Conservation (phyloP, 1,140 invertebrate genomes). For the Saccostrea glomerata region DNA sequence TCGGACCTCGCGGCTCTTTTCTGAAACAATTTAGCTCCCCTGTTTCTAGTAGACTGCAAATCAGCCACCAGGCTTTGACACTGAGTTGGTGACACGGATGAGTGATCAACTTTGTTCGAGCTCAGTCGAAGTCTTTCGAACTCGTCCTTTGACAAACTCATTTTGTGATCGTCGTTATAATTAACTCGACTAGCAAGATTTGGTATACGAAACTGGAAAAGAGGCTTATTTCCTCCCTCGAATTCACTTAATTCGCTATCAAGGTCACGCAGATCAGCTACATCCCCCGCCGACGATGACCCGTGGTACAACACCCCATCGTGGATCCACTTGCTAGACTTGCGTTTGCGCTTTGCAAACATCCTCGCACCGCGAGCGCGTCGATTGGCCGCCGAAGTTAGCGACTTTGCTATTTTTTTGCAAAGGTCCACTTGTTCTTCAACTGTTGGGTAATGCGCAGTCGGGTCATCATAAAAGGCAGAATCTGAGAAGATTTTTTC, state of each 20-base stretch:
- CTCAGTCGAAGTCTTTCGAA: slow-evolving; percentile 66
- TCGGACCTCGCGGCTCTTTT: slow-evolving; percentile 91
- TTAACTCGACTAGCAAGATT: slow-evolving; percentile 63
- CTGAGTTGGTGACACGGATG: slow-evolving; percentile 62
- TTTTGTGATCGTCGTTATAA: slow-evolving; percentile 61
- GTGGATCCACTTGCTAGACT: slow-evolving; percentile 96
- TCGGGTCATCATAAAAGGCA: slow-evolving; percentile 90
- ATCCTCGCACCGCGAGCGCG: slow-evolving; percentile 95
- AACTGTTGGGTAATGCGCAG: slow-evolving; percentile 92
- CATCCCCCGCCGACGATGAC: slow-evolving; percentile 62
- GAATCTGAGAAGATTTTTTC: slow-evolving; percentile 95
- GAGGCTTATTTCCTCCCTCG: slow-evolving; percentile 65
- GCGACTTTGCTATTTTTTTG: slow-evolving; percentile 92
- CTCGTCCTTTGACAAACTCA: slow-evolving; percentile 68
- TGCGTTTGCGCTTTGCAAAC: slow-evolving; percentile 96
- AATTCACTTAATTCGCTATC: slow-evolving; percentile 63
- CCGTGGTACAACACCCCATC: slow-evolving; percentile 88
- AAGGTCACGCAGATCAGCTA: slow-evolving; percentile 65
- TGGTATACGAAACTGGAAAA: slow-evolving; percentile 69
- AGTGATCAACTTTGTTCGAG: slow-evolving; percentile 65
- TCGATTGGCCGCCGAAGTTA: slow-evolving; percentile 94
- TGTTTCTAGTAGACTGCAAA: slow-evolving; percentile 69
- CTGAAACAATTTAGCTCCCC: slow-evolving; percentile 90
- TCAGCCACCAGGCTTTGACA: slow-evolving; percentile 69
- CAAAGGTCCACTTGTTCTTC: slow-evolving; percentile 96